These are phyloP conservation scores for Anoplius nigerrimus DNA, from an alignment of 2,888 invertebrate species.

Conservation along the genomic window DNA sequence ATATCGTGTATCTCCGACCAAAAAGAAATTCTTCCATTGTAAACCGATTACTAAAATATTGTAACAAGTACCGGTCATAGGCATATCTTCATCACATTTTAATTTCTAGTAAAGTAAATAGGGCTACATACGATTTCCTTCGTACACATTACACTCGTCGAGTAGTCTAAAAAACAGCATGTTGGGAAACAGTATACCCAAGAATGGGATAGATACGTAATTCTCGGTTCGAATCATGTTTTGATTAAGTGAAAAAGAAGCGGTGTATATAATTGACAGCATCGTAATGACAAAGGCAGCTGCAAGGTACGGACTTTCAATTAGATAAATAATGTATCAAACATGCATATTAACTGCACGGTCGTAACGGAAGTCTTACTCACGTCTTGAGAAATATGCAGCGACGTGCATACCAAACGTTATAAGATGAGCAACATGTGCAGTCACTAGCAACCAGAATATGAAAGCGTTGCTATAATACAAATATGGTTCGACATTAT, in stretches of 20 bases:
- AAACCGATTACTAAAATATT: conserved; percentile 73
- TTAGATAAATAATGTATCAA: conserved; percentile 3
- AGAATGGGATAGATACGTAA: conserved; percentile 50
- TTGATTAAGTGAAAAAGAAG: conserved; percentile 33
- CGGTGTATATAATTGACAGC: conserved; percentile 39
- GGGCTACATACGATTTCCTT: conserved; percentile 62
- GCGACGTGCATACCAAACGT: conserved; percentile 69
- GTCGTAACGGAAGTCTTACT: conserved; percentile 31
- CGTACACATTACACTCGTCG: conserved; percentile 67
- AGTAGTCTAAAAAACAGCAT: conserved; percentile 62
- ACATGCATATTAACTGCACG: too few relatives aligned
- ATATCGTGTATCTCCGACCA: conserved; percentile 59
- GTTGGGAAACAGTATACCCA: conserved; percentile 69
- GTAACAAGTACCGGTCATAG: not conserved
- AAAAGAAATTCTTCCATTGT: conserved; percentile 75
- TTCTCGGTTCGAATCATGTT: conserved; percentile 39
- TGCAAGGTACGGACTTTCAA: conserved; percentile 25
- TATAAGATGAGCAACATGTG: conserved; percentile 64
- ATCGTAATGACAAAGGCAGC: conserved; percentile 40
- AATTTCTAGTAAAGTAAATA: not conserved
- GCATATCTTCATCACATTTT: not conserved
- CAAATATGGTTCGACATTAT: conserved; percentile 63
- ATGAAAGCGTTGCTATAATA: conserved; percentile 68
- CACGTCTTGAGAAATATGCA: conserved; percentile 70
- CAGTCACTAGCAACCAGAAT: conserved; percentile 65